phyloP scores from a whole-genome alignment of 2,797 vertebrate species.

The Channallabes apus region DNA sequence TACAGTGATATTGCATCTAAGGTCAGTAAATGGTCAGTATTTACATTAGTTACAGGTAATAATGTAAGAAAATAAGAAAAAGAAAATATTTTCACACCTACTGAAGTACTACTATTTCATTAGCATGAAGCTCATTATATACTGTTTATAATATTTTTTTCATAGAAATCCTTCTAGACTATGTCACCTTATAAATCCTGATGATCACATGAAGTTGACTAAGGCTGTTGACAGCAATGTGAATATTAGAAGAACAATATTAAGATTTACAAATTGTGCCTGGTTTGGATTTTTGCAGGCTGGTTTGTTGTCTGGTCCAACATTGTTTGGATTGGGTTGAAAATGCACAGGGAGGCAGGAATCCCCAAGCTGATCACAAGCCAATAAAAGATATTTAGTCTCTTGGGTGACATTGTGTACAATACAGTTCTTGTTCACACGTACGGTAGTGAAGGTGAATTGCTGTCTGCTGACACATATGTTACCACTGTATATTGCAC shows the following conservation, averaged over 20 bases:
- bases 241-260: background rate
- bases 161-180: background rate
- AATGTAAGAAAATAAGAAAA: no score
- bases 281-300: conserved; percentile 21
- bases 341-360: conserved; percentile 42
- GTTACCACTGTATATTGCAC: background rate
- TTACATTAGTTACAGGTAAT: no score
- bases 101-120: background rate
- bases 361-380: conserved; percentile 22
- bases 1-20: background rate
- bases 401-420: background rate
- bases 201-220: background rate
- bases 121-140: no score
- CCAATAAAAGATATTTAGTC: conserved; percentile 38
- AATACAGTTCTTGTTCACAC: background rate
- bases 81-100: background rate
- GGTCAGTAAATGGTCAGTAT: background rate
- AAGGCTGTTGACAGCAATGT: background rate
- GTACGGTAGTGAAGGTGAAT: conserved; percentile 30
- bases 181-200: background rate
- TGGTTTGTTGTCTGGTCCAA: background rate
- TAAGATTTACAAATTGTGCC: background rate
- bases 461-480: conserved; percentile 36
- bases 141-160: background rate
- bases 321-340: background rate